Percentiles rank a stretch among this genome's conserved stretches.
Conservation (phyloP, 92 coral and sea anemone species). For the Pocillopora grandis region DNA sequence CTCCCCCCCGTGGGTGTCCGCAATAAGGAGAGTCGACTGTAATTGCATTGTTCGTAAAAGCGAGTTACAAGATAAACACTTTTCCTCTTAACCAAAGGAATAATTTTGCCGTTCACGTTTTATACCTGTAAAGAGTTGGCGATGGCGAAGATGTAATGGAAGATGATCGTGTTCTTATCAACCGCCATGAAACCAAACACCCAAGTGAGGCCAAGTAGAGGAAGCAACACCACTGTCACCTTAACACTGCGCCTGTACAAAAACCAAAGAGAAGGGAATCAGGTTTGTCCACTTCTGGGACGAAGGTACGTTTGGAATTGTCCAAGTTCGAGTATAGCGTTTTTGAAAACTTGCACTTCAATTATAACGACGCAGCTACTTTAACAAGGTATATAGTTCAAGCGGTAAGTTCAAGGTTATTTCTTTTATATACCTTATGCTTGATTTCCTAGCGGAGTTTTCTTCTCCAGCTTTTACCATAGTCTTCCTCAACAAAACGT, state of each 20-base stretch:
- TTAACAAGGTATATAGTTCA: background rate
- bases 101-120: no score
- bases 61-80: background rate
- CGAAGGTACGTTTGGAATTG: no score
- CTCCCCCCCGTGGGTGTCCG: no score
- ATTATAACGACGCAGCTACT: no score
- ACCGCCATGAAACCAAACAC: conserved; percentile 89
- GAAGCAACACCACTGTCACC: conserved; percentile 79
- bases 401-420: no score
- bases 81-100: background rate
- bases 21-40: no score
- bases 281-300: background rate
- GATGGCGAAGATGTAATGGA: conserved; percentile 83
- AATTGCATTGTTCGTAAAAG: no score
- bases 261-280: background rate
- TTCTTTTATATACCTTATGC: conserved; percentile 15
- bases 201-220: conserved; percentile 89
- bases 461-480: conserved; percentile 62
- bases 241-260: conserved; percentile 74
- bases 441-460: conserved; percentile 11
- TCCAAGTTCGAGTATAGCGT: no score
- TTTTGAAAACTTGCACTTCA: no score
- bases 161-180: conserved; percentile 76
- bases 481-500: conserved; percentile 79
- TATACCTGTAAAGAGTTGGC: conserved; percentile 85